These are phyloP conservation scores for Serrognathus titanus DNA, from an alignment of 2,888 invertebrate genomes.

Conservation along the genomic window DNA sequence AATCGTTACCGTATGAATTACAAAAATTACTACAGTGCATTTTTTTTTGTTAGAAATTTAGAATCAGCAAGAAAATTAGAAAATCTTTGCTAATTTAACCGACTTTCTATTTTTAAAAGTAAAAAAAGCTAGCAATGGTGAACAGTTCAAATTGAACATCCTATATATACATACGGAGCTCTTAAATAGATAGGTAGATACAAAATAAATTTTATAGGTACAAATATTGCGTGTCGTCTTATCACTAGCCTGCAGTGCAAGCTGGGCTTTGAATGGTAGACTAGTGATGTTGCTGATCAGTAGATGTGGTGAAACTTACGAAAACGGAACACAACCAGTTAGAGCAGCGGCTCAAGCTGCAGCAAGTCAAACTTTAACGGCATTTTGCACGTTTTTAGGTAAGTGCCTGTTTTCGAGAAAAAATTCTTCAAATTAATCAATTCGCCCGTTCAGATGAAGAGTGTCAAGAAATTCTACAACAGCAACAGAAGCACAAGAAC, in stretches of 20 bases:
- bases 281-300: constrained; percentile 83
- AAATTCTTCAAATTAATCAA: not conserved
- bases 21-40: too few relatives aligned
- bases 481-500: constrained; percentile 50
- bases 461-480: constrained; percentile 65
- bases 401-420: constrained; percentile 21
- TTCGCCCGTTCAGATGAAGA: constrained; percentile 60
- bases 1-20: too few relatives aligned
- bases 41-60: too few relatives aligned
- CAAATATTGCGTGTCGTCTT: constrained; percentile 71
- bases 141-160: too few relatives aligned
- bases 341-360: constrained; percentile 87
- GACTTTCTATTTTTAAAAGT: too few relatives aligned
- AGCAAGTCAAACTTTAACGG: constrained; percentile 82
- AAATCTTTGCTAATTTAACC: too few relatives aligned
- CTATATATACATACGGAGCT: too few relatives aligned
- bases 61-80: too few relatives aligned
- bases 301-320: constrained; percentile 79
- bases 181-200: too few relatives aligned
- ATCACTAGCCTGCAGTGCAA: constrained; percentile 82
- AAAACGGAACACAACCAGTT: constrained; percentile 73
- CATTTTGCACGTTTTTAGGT: constrained; percentile 81
- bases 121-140: too few relatives aligned
- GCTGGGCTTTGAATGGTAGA: constrained; percentile 86
- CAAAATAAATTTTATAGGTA: constrained; percentile 44